Evolutionary conservation across 2,113 vertebrate genomes (phyloP).

Genomic region (Osmerus eperlanus): DNA sequence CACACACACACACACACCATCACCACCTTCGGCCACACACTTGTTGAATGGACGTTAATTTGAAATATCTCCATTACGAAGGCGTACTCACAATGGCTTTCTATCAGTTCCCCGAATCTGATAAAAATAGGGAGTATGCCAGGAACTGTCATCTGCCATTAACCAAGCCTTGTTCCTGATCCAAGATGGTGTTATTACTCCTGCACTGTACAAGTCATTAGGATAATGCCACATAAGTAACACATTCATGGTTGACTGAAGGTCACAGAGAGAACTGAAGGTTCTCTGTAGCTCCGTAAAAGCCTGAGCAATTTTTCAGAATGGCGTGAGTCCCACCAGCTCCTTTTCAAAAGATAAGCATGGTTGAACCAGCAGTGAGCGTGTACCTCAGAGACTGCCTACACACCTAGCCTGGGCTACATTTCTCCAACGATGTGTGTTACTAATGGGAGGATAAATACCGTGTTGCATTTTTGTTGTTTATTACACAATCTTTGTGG

Average conservation of each 20-base stretch:
- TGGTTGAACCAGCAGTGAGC: background rate
- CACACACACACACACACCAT: constrained; percentile 2
- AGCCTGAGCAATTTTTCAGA: constrained; percentile 5
- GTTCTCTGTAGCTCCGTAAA: constrained; percentile 1
- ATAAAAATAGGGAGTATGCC: constrained; percentile 36
- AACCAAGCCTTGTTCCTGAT: constrained; percentile 33
- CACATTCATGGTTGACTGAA: constrained; percentile 25
- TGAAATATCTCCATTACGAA: constrained; percentile 29
- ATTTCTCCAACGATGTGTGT: background rate
- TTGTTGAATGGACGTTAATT: background rate
- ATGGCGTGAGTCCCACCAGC: background rate
- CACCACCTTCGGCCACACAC: constrained; percentile 19
- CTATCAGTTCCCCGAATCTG: background rate
- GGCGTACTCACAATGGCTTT: background rate
- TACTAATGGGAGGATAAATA: background rate
- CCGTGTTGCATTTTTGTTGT: background rate
- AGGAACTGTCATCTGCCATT: constrained; percentile 33
- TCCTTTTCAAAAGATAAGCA: background rate
- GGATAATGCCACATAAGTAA: constrained; percentile 38
- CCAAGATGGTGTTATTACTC: constrained; percentile 40
- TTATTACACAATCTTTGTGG: background rate
- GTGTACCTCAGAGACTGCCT: background rate
- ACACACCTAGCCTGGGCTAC: background rate
- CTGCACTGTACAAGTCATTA: constrained; percentile 41
- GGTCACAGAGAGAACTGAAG: constrained; percentile 17